Base-by-base conservation (phyloP, 2,113 vertebrate species). In the Rousettus leschenaultii region DNA sequence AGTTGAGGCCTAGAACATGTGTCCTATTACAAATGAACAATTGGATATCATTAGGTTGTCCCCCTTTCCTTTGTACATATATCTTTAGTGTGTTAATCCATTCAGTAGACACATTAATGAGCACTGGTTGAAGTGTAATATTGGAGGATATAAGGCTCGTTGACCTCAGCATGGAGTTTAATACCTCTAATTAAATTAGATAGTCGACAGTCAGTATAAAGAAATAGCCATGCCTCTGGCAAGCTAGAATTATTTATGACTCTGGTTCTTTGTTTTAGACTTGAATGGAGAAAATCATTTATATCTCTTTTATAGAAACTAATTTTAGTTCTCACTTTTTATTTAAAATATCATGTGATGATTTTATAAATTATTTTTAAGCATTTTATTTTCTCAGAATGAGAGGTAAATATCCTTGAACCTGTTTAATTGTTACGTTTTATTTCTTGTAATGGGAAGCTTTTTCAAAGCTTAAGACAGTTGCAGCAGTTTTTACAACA, bases 31-130 rank as follows among this genome's bases (percentile, higher is more conserved):
- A 97, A 98, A 98, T 98, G 98, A 98, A 97, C 98, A 98, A 98
- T 99, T 98, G 97, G 95, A 92, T 98, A 94, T 98, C 98, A 98
- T 99, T 98, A 99, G 92, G 93, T 95, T 98, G 98, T 99, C 98
- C 98, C 98, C 98, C 96, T 73, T 18, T 98, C 96, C 98, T 98
- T 97, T 95, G n/a, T 98, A 98, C 98, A 99, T 99, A 98, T 92
- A 97, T 99, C 98, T 99, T 99, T 98, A 98, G 98, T 98, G 98
- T 98, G 98, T 98, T 99, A 99, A 99, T 99, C 98, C 98, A 98
- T 98, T 98, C 98, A 98, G 97, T 98, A 98, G 99, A 99, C 98
- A 98, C 98, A 97, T 99, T 99, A 99, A 99, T 99, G 99, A 99
- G 98, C 98, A 65, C 97, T 96, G 97, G 98, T 97, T 98, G 98